A percentile compares a stretch with the other conserved stretches of the same genome.
phyloP scores from a whole-genome alignment of 1,140 invertebrate species.

The Apis mellifera region DNA sequence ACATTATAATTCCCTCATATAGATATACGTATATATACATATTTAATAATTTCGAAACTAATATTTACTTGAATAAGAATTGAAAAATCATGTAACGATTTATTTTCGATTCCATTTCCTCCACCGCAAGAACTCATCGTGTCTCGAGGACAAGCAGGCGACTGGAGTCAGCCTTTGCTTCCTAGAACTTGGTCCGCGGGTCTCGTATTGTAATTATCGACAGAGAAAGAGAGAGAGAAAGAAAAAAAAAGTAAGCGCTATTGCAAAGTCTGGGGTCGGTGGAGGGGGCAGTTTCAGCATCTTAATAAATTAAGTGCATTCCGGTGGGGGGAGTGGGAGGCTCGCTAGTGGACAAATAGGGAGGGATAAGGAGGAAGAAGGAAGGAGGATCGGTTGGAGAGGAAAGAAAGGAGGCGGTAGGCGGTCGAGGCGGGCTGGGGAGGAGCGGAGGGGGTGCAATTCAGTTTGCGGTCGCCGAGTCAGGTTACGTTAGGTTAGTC shows the following conservation, averaged over 20 bases:
- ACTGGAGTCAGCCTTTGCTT: neutral
- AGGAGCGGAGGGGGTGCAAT: constrained; percentile 61
- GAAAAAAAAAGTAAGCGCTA: neutral
- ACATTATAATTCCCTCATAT: too few species aligned
- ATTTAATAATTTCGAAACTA: too few species aligned
- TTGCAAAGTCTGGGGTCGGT: neutral
- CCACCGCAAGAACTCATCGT: neutral
- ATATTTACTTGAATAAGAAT: neutral
- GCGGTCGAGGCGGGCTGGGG: neutral
- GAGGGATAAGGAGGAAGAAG: neutral
- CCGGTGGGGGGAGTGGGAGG: constrained; percentile 4
- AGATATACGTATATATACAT: too few species aligned
- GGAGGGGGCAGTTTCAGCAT: neutral
- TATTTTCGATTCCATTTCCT: neutral
- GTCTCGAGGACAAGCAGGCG: neutral
- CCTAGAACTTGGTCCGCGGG: neutral
- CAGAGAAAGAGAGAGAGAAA: neutral
- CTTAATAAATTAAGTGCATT: constrained; percentile 42
- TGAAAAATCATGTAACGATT: neutral
- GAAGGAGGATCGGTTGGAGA: neutral
- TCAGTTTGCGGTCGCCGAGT: constrained; percentile 67
- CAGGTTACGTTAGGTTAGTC: constrained; percentile 67
- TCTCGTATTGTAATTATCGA: constrained; percentile 3
- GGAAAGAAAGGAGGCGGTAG: constrained; percentile 35
- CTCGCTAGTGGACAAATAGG: neutral